These are phyloP conservation scores for Stichodactyla mertensii DNA, from an alignment of 64 coral and sea anemone genomes.

Conservation along the genomic window DNA sequence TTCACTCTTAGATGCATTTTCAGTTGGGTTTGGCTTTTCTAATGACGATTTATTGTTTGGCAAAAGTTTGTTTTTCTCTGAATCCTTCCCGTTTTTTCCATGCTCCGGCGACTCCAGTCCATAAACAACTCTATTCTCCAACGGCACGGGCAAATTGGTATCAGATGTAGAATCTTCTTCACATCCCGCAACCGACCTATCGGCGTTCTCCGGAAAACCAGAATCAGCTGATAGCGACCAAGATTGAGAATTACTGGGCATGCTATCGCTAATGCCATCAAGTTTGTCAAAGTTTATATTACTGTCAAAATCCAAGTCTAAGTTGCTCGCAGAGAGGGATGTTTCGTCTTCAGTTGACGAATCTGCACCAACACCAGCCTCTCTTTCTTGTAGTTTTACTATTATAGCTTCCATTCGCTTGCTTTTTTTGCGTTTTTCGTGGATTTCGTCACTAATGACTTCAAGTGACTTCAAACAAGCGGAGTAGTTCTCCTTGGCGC, in stretches of 20 bases:
- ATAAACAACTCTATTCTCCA: conserved; percentile 9
- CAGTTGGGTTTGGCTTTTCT: not conserved
- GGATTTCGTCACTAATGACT: conserved; percentile 82
- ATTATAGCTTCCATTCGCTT: conserved; percentile 53
- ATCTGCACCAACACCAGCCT: conserved; percentile 78
- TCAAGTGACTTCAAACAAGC: conserved; percentile 72
- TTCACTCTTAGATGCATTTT: not conserved
- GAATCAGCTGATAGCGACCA: not conserved
- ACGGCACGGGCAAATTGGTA: not conserved
- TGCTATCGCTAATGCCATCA: not conserved
- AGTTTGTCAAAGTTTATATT: conserved; percentile 26
- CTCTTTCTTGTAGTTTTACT: conserved; percentile 67
- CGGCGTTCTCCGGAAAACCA: not conserved
- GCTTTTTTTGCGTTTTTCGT: conserved; percentile 65
- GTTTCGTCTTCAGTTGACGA: conserved; percentile 69
- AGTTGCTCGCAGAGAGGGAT: conserved; percentile 67
- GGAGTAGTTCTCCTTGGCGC: conserved; percentile 68
- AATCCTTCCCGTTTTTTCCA: not conserved
- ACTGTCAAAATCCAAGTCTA: conserved; percentile 77
- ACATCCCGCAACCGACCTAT: not conserved
- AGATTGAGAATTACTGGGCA: not conserved
- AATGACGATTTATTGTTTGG: not conserved
- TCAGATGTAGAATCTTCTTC: not conserved
- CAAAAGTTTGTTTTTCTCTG: not conserved
- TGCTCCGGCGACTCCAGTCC: not conserved